Evolutionary conservation across 1,140 invertebrate species (phyloP).

Genomic region (Orius insidiosus): DNA sequence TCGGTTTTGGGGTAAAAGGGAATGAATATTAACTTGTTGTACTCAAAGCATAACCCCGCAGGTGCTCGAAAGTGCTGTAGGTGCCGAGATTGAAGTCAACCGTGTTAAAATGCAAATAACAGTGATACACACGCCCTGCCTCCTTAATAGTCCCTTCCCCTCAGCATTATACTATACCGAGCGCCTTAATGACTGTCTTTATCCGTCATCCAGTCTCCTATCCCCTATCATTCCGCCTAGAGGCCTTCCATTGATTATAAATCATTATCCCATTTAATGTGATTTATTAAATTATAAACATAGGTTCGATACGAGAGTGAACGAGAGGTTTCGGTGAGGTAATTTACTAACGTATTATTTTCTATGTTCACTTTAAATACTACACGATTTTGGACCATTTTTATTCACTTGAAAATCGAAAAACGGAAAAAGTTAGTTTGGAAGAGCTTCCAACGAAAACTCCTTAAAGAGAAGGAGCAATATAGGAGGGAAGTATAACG

Average conservation of each 20-base stretch:
- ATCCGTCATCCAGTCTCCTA: conserved; percentile 7
- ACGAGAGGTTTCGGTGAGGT: too few relatives aligned
- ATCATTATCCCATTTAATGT: conserved; percentile 10
- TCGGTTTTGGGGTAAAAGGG: too few relatives aligned
- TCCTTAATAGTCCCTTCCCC: conserved; percentile 9
- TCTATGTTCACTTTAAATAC: too few relatives aligned
- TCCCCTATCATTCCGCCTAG: neutral
- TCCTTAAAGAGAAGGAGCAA: too few relatives aligned
- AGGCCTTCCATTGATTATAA: conserved; percentile 6
- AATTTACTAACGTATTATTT: too few relatives aligned
- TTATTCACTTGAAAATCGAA: too few relatives aligned
- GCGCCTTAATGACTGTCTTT: conserved; percentile 5
- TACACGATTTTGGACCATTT: too few relatives aligned
- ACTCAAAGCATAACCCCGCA: conserved; percentile 1
- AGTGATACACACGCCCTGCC: conserved; percentile 5
- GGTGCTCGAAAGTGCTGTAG: conserved; percentile 4
- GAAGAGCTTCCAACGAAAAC: too few relatives aligned
- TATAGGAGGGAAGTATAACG: too few relatives aligned
- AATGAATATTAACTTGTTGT: too few relatives aligned
- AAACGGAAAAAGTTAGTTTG: too few relatives aligned
- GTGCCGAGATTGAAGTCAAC: conserved; percentile 5
- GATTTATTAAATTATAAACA: conserved; percentile 9
- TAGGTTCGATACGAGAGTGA: neutral
- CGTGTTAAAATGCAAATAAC: conserved; percentile 12
- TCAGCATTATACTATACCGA: conserved; percentile 8